Conservation (phyloP, 2,888 invertebrate genomes). For the Eilema griseolum region DNA sequence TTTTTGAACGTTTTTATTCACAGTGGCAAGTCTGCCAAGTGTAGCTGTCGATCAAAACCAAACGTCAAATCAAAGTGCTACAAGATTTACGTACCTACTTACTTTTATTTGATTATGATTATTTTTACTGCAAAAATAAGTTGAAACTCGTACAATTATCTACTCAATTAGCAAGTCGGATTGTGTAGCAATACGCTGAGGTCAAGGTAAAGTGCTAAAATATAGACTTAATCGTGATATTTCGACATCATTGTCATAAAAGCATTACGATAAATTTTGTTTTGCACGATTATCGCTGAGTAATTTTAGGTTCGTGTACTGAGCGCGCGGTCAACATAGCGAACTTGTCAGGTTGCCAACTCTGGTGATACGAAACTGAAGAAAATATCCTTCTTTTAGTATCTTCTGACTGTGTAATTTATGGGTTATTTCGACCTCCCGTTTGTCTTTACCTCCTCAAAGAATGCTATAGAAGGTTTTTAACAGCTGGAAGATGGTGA, state of each 20-base stretch:
- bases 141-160: conserved; percentile 32
- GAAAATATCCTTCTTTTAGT: conserved; percentile 8
- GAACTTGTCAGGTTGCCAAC: conserved; percentile 53
- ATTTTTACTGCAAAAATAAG: conserved; percentile 48
- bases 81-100: conserved; percentile 35
- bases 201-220: conserved; percentile 39
- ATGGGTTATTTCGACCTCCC: conserved; percentile 19
- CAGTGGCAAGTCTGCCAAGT: conserved; percentile 32
- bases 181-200: conserved; percentile 27
- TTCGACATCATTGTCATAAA: conserved; percentile 38
- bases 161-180: conserved; percentile 32
- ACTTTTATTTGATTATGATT: conserved; percentile 52
- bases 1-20: conserved; percentile 25
- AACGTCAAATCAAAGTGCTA: conserved; percentile 52
- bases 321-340: conserved; percentile 35
- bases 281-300: conserved; percentile 63
- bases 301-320: conserved; percentile 55
- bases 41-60: conserved; percentile 20
- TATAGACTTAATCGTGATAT: conserved; percentile 16
- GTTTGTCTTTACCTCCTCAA: conserved; percentile 24
- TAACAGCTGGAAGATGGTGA: not conserved
- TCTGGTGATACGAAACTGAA: conserved; percentile 19
- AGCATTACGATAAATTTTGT: conserved; percentile 57
- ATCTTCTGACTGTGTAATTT: conserved; percentile 22
- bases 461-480: not conserved